Evolutionary conservation across 2,888 invertebrate genomes (phyloP).

Genomic region (Lutraria lutraria): DNA sequence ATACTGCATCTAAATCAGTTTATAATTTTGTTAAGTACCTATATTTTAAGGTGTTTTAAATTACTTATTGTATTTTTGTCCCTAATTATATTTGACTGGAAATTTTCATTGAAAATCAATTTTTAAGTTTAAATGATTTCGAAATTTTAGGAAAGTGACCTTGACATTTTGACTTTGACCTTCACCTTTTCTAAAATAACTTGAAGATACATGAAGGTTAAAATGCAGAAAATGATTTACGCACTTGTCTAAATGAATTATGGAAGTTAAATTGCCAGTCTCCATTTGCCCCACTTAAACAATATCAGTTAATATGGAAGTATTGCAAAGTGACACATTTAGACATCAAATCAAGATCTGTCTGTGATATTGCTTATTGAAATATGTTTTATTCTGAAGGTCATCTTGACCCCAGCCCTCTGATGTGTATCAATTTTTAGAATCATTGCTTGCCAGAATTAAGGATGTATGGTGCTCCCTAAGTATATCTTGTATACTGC

Average conservation of each 20-base stretch:
- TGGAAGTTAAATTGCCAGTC: too few species aligned
- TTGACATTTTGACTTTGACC: background rate
- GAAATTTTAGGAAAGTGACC: background rate
- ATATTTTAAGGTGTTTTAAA: background rate
- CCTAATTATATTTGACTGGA: background rate
- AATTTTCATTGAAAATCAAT: background rate
- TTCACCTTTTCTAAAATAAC: background rate
- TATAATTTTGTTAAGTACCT: slow-evolving; percentile 2
- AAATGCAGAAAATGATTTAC: background rate
- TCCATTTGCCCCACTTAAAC: too few species aligned
- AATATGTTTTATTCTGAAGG: too few species aligned
- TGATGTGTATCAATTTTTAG: too few species aligned
- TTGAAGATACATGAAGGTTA: background rate
- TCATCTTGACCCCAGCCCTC: too few species aligned
- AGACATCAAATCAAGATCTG: too few species aligned
- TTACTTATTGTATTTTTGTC: background rate
- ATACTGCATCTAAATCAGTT: background rate
- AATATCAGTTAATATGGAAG: too few species aligned
- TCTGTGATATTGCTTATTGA: too few species aligned
- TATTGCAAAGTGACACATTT: too few species aligned
- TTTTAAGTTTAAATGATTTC: background rate
- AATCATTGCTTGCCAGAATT: too few species aligned
- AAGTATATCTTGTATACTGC: too few species aligned
- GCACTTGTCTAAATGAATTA: background rate
- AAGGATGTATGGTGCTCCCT: too few species aligned